Percentiles rank a stretch among this genome's conserved stretches.
Evolutionary conservation across 2,888 invertebrate species (phyloP).

Genomic region (Malacosoma neustria): DNA sequence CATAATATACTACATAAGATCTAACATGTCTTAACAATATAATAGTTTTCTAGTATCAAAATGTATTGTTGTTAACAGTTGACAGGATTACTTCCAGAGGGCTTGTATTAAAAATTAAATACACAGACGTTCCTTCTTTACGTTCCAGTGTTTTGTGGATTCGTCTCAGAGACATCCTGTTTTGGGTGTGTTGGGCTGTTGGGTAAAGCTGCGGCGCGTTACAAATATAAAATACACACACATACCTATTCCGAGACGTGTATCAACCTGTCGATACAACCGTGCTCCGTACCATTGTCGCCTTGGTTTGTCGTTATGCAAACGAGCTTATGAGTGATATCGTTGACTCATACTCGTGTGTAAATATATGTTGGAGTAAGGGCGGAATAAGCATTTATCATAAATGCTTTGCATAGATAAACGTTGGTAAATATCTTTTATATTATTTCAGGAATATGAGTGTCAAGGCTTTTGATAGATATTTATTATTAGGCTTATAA

Average conservation of each 20-base stretch:
- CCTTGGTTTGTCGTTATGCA: slow-evolving; percentile 45
- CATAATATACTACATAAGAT: too few species aligned
- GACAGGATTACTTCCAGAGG: too few species aligned
- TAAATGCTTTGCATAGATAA: background rate
- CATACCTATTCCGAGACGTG: slow-evolving; percentile 32
- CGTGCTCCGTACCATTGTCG: slow-evolving; percentile 54
- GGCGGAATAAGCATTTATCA: background rate
- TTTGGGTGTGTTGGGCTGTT: slow-evolving; percentile 13
- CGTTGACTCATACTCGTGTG: slow-evolving; percentile 36
- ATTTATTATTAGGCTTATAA: too few species aligned
- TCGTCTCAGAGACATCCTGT: slow-evolving; percentile 31
- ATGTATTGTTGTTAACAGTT: too few species aligned
- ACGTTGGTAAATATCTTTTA: background rate
- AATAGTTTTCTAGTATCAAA: too few species aligned
- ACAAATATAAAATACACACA: slow-evolving; percentile 21
- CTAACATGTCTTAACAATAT: too few species aligned
- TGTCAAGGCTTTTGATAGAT: too few species aligned
- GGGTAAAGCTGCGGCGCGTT: background rate
- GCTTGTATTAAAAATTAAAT: too few species aligned
- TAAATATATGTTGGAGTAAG: slow-evolving; percentile 21
- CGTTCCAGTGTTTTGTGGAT: slow-evolving; percentile 10
- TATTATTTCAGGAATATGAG: too few species aligned
- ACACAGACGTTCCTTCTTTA: too few species aligned
- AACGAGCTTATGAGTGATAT: slow-evolving; percentile 42
- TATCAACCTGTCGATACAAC: slow-evolving; percentile 61